Percentiles rank a stretch among this genome's conserved stretches.
These are phyloP conservation scores for Stichodactyla mertensii DNA, from an alignment of 64 coral and sea anemone genomes.

Conservation along the genomic window DNA sequence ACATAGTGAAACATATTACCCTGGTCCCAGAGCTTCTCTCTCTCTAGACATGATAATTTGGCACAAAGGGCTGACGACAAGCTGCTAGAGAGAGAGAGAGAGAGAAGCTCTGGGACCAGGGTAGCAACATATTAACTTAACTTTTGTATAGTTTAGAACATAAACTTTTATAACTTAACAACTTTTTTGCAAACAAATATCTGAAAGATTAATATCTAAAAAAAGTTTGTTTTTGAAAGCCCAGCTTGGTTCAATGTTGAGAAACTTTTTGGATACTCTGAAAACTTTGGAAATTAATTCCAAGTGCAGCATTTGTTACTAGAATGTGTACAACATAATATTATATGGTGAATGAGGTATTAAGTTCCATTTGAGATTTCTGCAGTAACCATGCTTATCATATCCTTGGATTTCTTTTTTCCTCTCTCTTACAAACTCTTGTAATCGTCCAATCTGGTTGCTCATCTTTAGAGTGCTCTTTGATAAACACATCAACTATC, in stretches of 20 bases:
- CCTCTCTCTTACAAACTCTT: conserved; percentile 82
- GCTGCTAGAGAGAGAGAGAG: too few species aligned
- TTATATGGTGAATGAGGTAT: too few species aligned
- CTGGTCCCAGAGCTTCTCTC: too few species aligned
- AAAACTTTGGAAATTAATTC: too few species aligned
- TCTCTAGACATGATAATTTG: too few species aligned
- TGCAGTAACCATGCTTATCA: neutral
- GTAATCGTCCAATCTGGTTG: conserved; percentile 70
- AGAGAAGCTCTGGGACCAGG: too few species aligned
- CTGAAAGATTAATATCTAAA: neutral
- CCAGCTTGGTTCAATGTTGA: neutral
- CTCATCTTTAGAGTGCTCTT: conserved; percentile 30
- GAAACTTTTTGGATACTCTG: neutral
- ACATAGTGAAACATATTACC: neutral
- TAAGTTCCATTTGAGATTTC: too few species aligned
- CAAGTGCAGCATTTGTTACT: too few species aligned
- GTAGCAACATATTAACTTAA: neutral
- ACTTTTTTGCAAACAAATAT: neutral
- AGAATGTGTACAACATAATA: too few species aligned
- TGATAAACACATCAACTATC: conserved; percentile 78
- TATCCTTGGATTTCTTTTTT: conserved; percentile 10
- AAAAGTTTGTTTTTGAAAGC: neutral
- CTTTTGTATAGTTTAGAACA: neutral
- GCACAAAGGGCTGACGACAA: too few species aligned
- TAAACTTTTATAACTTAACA: neutral